phyloP scores from a whole-genome alignment of 2,113 vertebrate species.

The Verasper variegatus region DNA sequence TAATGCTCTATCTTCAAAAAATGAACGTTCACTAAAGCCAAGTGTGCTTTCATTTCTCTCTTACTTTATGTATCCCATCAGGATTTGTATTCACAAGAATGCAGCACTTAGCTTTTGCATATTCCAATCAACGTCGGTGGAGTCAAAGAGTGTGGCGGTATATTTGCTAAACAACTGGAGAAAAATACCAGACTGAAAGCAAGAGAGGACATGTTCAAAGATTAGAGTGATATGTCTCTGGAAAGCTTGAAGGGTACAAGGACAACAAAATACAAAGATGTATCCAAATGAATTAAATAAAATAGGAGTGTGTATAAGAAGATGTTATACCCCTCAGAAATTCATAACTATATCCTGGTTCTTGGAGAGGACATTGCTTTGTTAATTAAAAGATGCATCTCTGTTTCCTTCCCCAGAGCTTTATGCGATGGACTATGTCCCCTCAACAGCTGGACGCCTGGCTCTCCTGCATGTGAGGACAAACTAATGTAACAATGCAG shows the following conservation, averaged over 20 bases:
- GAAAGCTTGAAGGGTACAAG: background rate
- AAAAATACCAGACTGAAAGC: background rate
- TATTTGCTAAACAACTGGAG: background rate
- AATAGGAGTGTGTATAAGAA: background rate
- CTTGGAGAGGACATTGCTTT: background rate
- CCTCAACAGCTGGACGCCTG: conserved; percentile 5
- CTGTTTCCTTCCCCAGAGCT: background rate
- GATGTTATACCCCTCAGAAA: background rate
- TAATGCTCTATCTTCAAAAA: conserved; percentile 24
- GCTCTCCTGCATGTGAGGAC: conserved; percentile 4
- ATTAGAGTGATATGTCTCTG: background rate
- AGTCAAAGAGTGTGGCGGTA: background rate
- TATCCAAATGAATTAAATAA: background rate
- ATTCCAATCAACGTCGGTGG: background rate
- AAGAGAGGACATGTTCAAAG: background rate
- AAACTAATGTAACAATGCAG: conserved; percentile 6
- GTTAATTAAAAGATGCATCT: conserved; percentile 33
- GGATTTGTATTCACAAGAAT: background rate
- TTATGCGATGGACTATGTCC: background rate
- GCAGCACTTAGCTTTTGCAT: background rate
- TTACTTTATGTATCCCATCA: background rate
- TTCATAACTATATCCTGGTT: background rate
- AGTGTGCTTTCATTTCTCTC: conserved; percentile 18
- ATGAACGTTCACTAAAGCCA: conserved; percentile 24
- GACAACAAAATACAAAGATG: conserved; percentile 8